Conservation (phyloP, 2,113 vertebrate species). For the Halcyon senegalensis region DNA sequence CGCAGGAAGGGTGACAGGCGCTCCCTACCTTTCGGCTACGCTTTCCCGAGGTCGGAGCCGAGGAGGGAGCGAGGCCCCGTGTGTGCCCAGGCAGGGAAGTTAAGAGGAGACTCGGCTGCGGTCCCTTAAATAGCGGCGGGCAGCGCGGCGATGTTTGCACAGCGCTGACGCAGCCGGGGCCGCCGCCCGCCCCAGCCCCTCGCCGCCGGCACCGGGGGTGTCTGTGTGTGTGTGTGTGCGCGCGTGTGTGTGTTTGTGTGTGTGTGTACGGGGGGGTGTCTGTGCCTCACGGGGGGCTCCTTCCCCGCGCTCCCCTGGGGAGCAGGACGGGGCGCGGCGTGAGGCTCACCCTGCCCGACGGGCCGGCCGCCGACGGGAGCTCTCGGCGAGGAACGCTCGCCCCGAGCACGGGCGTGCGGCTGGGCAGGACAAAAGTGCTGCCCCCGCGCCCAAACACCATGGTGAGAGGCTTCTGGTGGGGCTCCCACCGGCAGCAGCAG, state of each 20-base stretch:
- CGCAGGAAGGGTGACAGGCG: neutral
- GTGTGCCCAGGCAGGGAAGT: neutral
- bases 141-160: constrained; percentile 40
- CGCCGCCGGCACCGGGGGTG: neutral
- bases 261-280: neutral
- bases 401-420: neutral
- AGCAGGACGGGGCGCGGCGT: neutral
- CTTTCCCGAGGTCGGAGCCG: neutral
- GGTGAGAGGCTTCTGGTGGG: neutral
- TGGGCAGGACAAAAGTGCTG: neutral
- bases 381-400: neutral
- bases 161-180: constrained; percentile 72
- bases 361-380: neutral
- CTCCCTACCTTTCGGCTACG: constrained; percentile 8
- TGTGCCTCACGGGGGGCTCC: neutral
- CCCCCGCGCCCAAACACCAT: neutral
- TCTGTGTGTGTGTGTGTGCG: neutral
- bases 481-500: neutral
- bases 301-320: neutral
- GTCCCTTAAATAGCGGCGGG: constrained; percentile 78
- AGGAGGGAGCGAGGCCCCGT: neutral
- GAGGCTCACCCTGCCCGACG: neutral
- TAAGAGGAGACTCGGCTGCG: neutral
- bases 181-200: neutral
- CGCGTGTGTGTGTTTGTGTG: neutral